Evolutionary conservation across 2,797 vertebrate genomes (phyloP).

Genomic region (Denticeps clupeoides): DNA sequence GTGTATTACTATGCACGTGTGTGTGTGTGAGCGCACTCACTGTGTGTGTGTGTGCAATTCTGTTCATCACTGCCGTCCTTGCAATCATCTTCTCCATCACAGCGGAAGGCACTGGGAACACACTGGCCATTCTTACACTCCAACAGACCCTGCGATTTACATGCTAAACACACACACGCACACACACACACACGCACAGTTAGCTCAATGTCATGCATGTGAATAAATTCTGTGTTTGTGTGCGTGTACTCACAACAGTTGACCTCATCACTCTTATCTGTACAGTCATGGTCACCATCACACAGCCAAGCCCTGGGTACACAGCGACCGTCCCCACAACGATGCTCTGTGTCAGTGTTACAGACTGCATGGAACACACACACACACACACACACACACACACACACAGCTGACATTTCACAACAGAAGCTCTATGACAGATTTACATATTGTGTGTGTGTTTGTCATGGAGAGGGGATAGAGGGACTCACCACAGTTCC

Average conservation of each 20-base stretch:
- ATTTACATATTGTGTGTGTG: constrained; percentile 11
- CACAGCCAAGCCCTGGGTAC: constrained; percentile 78
- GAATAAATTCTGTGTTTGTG: not conserved
- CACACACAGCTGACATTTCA: too few relatives aligned
- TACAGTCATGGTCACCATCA: constrained; percentile 91
- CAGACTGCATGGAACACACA: constrained; percentile 63
- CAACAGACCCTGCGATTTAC: constrained; percentile 78
- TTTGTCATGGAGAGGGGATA: not conserved
- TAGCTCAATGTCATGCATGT: too few relatives aligned
- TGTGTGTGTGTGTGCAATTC: constrained; percentile 56
- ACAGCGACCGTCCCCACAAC: constrained; percentile 82
- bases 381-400: constrained; percentile 2
- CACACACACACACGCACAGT: constrained; percentile 27
- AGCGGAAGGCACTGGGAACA: constrained; percentile 75
- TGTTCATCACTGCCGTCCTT: constrained; percentile 87
- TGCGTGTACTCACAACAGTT: constrained; percentile 86
- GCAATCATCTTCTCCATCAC: constrained; percentile 88
- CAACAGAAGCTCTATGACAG: too few relatives aligned
- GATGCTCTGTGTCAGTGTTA: constrained; percentile 55
- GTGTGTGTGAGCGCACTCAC: constrained; percentile 8
- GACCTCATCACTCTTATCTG: constrained; percentile 83
- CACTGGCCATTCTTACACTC: constrained; percentile 83
- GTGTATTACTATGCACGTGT: constrained; percentile 6
- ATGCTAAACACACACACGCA: constrained; percentile 54
- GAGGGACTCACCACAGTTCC: constrained; percentile 72